Evolutionary conservation across 2,113 vertebrate species (phyloP), one percentile per base, ranked within the genome.

Genomic region (Takifugu flavidus): DNA sequence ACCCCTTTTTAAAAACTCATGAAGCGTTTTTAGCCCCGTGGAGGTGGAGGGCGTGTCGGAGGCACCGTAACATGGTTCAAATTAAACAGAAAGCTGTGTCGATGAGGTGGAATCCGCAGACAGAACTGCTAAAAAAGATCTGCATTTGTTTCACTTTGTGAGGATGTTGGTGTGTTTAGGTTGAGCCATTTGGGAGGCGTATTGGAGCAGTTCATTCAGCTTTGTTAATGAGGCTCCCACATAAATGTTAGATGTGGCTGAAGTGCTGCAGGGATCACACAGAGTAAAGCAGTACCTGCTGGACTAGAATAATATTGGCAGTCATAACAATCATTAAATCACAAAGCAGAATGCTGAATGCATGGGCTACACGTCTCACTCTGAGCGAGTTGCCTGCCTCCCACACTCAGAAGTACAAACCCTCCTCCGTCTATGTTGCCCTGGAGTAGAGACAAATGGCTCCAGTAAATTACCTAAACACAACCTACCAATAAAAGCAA

Each of bases 391-490:
- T 70, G 62, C 52, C 59, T 70, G 59, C 50, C 60, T 73, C 61
- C 62, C 51, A 39, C 78, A 58, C 65, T 68, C 62, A 45, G 25
- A 65, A 28, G 63, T 20, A 20, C 51, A 52, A 46, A 59, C 55
- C 72, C 63, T 64, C 45, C 56, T 52, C 57, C 65, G 54, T 54
- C 26, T 43, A 2, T 58, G 43, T 26, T 53, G 54, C 44, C 31
- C 66, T 25, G 14, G 31, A 65, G 69, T 25, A 20, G 56, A 78
- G 61, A 82, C 69, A 78, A 76, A 82, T 76, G 70, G 64, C 58
- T 57, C 55, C 67, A 76, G 66, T 58, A 70, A 71, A 74, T 82
- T 62, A 65, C 43, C 58, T 67, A 64, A 72, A 74, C 68, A 63
- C 60, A 58, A 53, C 60, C 52, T 56, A 72, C 53, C 67, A 73